These are phyloP conservation scores for Drosophila setifemur DNA, from an alignment of 1,140 invertebrate species.

Conservation along the genomic window DNA sequence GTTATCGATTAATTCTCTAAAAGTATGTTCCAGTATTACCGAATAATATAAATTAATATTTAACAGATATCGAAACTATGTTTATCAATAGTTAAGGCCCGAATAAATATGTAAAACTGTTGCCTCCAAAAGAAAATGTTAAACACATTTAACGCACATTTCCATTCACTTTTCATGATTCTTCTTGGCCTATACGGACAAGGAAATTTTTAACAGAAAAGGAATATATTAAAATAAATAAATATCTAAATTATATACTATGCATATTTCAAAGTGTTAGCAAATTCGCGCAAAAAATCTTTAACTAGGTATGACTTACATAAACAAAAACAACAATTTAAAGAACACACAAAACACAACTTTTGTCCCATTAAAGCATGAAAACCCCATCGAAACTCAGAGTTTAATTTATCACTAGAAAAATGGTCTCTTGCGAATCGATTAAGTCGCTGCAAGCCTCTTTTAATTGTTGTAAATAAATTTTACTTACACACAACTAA, in stretches of 20 bases:
- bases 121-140: constrained; percentile 70
- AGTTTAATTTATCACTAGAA: constrained; percentile 15
- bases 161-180: constrained; percentile 20
- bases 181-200: constrained; percentile 17
- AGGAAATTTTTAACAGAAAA: constrained; percentile 24
- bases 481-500: constrained; percentile 25
- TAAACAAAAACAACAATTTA: constrained; percentile 18
- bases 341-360: neutral
- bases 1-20: constrained; percentile 4
- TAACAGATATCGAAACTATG: constrained; percentile 35
- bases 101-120: constrained; percentile 70
- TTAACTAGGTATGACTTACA: constrained; percentile 78
- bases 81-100: constrained; percentile 18
- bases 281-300: constrained; percentile 78
- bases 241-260: constrained; percentile 22
- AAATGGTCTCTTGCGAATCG: neutral
- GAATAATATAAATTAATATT: constrained; percentile 24
- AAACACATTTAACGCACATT: constrained; percentile 37
- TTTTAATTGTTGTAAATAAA: constrained; percentile 48
- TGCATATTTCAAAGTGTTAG: constrained; percentile 59
- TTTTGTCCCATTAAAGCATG: constrained; percentile 33
- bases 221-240: constrained; percentile 29
- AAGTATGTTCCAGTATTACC: constrained; percentile 10
- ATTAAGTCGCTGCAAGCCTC: constrained; percentile 14
- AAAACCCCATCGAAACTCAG: constrained; percentile 30